Base-by-base conservation (phyloP, 2,797 vertebrate genomes). In the Selene dorsalis region DNA sequence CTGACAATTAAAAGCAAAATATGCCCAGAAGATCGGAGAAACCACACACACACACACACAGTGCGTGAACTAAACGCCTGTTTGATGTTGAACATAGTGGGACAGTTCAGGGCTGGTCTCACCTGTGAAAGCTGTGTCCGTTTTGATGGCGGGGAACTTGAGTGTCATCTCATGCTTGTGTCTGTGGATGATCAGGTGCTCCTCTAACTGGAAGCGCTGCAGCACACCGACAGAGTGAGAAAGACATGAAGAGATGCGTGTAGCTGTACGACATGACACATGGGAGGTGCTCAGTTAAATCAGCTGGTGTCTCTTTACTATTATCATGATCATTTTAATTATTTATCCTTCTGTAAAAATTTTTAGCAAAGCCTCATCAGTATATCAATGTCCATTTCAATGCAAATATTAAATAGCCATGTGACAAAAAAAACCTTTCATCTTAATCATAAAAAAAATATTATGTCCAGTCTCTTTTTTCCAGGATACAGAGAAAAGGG, bases 101-200 rank as follows among this genome's bases (percentile, higher is more conserved):
- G 53, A 66, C 4, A 26, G 17, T 14, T 24, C 12, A 5, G 52
- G 11, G 20, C 8, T n/a, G 20, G 24, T 11, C 89, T 90, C 69
- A 99, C 98, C 97, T 96, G 97, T 96, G 83, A 98, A 95, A 87
- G 97, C 93, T 81, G 91, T 95, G 89, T 99, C 98, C 84, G 95
- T 93, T 95, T 98, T 99, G 94, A 98, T 96, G 89, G 97, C 95
- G 82, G 96, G 87, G 91, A 99, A 98, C 94, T 97, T 99, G 92
- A 99, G 96, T 90, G 97, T 98, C 98, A 99, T 99, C 95, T 98
- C 97, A 94, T 99, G 98, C 94, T 99, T 99, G 95, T 96, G 98
- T 90, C 97, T 95, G 94, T 99, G 98, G 94, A 98, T 97, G 94
- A 97, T 96, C 93, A 99, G 96, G 88, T 99, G 97, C 93, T 98